Conservation (phyloP, 2,113 vertebrate species). For the Tapirus terrestris region DNA sequence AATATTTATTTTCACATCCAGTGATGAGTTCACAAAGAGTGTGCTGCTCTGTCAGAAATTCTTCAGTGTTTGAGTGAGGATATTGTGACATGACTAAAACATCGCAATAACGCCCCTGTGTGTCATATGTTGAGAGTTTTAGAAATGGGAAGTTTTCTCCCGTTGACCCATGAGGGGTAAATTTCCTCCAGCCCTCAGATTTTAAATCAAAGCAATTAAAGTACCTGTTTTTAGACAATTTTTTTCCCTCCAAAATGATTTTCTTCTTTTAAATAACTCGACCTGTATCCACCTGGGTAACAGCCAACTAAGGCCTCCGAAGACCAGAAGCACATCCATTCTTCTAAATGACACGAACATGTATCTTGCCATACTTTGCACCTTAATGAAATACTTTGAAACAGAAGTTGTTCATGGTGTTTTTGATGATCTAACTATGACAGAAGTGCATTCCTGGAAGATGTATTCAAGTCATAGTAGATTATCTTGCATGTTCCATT, state of each 20-base stretch:
- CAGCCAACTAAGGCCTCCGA: constrained; percentile 48
- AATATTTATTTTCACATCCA: neutral
- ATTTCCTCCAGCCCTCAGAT: constrained; percentile 60
- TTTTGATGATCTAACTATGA: constrained; percentile 56
- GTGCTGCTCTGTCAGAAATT: neutral
- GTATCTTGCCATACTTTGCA: neutral
- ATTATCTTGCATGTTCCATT: constrained; percentile 64
- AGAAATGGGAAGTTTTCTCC: neutral
- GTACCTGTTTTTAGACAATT: constrained; percentile 8
- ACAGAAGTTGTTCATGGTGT: constrained; percentile 2
- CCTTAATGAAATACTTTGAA: constrained; percentile 53
- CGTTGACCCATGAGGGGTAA: neutral
- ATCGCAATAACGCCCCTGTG: neutral
- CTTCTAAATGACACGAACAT: constrained; percentile 30
- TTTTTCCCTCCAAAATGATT: neutral
- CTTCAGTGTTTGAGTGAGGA: neutral
- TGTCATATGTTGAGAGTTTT: neutral
- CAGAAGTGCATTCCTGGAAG: constrained; percentile 53
- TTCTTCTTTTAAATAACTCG: constrained; percentile 45
- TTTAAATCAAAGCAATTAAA: constrained; percentile 67
- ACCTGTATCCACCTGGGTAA: neutral
- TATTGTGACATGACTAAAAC: neutral
- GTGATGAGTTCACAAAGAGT: neutral
- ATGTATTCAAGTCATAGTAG: neutral
- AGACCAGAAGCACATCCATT: constrained; percentile 79